A percentile compares a stretch with the other conserved stretches of the same genome.
Evolutionary conservation across 2,113 vertebrate genomes (phyloP).

Genomic region (Calyptommatus sinebrachiatus): DNA sequence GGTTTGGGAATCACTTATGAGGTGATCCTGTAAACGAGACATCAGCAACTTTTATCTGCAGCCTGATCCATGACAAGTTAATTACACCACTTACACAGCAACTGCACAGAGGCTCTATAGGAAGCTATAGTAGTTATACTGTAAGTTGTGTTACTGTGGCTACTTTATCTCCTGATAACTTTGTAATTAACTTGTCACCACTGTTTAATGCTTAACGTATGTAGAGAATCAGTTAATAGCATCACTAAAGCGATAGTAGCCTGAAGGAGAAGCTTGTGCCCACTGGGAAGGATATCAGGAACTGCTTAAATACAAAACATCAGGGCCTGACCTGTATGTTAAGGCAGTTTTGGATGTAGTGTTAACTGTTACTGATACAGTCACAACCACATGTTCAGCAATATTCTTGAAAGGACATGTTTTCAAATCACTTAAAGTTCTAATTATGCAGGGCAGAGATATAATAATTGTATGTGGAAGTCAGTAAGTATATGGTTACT

Average conservation of each 20-base stretch:
- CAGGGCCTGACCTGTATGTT: conserved; percentile 28
- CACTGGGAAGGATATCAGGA: conserved; percentile 46
- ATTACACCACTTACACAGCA: conserved; percentile 65
- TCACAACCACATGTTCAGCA: conserved; percentile 1
- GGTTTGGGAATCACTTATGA: background rate
- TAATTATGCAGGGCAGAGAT: background rate
- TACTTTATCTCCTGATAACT: conserved; percentile 67
- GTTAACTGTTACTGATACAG: conserved; percentile 16
- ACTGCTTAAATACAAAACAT: conserved; percentile 41
- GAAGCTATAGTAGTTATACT: conserved; percentile 61
- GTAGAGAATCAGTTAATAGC: conserved; percentile 52
- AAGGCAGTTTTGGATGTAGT: conserved; percentile 14
- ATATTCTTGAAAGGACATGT: background rate
- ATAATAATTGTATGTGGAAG: background rate
- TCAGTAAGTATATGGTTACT: background rate
- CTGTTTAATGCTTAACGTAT: conserved; percentile 51
- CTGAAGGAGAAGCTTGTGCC: conserved; percentile 58
- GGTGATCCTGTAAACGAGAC: conserved; percentile 39
- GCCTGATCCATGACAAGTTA: conserved; percentile 62
- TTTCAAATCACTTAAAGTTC: background rate
- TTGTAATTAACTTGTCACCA: conserved; percentile 65
- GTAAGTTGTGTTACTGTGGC: conserved; percentile 61
- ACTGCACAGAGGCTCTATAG: conserved; percentile 58
- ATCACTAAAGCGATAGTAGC: conserved; percentile 50
- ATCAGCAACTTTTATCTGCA: conserved; percentile 55